These are phyloP conservation scores for Mimumesa dahlbomi DNA, from an alignment of 2,888 invertebrate species.

Conservation along the genomic window DNA sequence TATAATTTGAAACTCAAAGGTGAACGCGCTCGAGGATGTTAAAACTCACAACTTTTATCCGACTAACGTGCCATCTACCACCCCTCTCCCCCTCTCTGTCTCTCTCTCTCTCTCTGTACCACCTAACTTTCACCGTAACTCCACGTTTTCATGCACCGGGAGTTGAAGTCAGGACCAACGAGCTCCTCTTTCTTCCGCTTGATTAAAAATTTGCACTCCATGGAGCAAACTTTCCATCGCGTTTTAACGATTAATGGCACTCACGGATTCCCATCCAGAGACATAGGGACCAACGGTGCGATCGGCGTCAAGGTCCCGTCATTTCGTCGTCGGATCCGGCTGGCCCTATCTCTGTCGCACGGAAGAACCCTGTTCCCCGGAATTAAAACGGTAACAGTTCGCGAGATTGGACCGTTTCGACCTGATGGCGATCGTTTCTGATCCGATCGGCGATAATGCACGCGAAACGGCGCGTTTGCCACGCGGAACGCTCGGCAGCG, in stretches of 20 bases:
- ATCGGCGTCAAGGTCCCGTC: background rate
- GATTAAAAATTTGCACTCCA: conserved; percentile 59
- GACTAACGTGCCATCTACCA: too few relatives aligned
- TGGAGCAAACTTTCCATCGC: conserved; percentile 26
- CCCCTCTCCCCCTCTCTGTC: too few relatives aligned
- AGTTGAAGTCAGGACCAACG: conserved; percentile 16
- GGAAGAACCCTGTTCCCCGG: conserved; percentile 6
- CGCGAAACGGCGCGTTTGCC: conserved; percentile 42
- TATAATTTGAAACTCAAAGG: conserved; percentile 37
- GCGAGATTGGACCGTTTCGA: conserved; percentile 17
- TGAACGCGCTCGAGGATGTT: conserved; percentile 15
- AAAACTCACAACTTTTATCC: conserved; percentile 47
- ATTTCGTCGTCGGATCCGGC: background rate
- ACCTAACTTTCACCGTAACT: conserved; percentile 54
- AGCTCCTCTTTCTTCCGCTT: conserved; percentile 38
- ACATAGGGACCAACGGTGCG: background rate
- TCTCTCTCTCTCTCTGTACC: too few relatives aligned
- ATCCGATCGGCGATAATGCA: conserved; percentile 50
- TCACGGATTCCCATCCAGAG: conserved; percentile 4
- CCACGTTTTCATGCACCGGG: conserved; percentile 39
- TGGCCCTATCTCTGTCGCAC: too few relatives aligned
- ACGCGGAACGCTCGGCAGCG: conserved; percentile 35
- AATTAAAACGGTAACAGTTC: conserved; percentile 41
- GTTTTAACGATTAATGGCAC: conserved; percentile 41
- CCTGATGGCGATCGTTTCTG: conserved; percentile 19